These are phyloP conservation scores for Globia sparganii DNA, from an alignment of 2,888 invertebrate species.

Conservation along the genomic window DNA sequence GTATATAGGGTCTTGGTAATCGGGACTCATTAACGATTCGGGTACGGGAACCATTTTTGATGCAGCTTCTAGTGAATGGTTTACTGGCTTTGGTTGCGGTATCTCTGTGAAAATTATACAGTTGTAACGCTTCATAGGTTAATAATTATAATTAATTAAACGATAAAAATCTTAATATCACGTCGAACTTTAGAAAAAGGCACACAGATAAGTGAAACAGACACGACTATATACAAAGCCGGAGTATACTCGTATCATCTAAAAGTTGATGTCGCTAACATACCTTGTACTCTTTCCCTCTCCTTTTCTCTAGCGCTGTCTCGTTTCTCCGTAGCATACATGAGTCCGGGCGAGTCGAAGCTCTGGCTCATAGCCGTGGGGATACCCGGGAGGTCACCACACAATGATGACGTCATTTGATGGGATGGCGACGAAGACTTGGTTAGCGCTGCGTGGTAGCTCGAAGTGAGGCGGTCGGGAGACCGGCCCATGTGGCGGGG, in stretches of 20 bases:
- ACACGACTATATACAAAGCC: background rate
- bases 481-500: slow-evolving; percentile 89
- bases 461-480: slow-evolving; percentile 93
- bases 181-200: background rate
- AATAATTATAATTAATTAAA: background rate
- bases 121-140: background rate
- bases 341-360: slow-evolving; percentile 81
- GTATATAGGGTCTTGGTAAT: slow-evolving; percentile 91
- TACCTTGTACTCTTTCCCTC: slow-evolving; percentile 68
- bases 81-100: slow-evolving; percentile 76
- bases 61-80: slow-evolving; percentile 93
- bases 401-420: slow-evolving; percentile 79
- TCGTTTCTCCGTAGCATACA: slow-evolving; percentile 71
- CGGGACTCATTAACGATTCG: slow-evolving; percentile 96
- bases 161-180: background rate
- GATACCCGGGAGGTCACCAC: slow-evolving; percentile 76
- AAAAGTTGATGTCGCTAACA: background rate
- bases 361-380: slow-evolving; percentile 80
- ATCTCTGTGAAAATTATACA: slow-evolving; percentile 55
- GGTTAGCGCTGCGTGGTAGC: slow-evolving; percentile 91
- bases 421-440: slow-evolving; percentile 79
- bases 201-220: background rate
- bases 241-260: too few species aligned
- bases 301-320: slow-evolving; percentile 65
- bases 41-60: slow-evolving; percentile 97